These are phyloP conservation scores for Tenthredo amoena DNA, from an alignment of 2,888 invertebrate species.

Conservation along the genomic window DNA sequence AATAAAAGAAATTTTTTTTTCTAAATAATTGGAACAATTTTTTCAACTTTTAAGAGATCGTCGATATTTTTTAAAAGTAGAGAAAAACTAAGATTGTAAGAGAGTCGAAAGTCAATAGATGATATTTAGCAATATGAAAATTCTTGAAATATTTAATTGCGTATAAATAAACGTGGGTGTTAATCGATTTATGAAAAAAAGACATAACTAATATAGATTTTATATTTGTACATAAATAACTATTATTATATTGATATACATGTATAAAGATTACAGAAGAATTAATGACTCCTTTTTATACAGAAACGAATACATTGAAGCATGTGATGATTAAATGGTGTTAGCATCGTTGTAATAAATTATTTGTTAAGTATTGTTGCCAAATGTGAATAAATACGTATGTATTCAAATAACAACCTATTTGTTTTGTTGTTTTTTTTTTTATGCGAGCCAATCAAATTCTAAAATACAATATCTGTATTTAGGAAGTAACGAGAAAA, in stretches of 20 bases:
- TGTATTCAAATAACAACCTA: conserved; percentile 55
- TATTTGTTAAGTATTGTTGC: conserved; percentile 64
- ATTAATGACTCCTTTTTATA: conserved; percentile 47
- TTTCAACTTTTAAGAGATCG: no score
- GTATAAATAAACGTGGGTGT: not conserved
- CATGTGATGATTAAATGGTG: not conserved
- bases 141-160: not conserved
- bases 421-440: no score
- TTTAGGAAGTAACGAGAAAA: not conserved
- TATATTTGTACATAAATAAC: conserved; percentile 72
- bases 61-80: not conserved
- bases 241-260: conserved; percentile 39
- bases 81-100: not conserved
- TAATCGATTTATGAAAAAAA: conserved; percentile 13
- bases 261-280: conserved; percentile 29
- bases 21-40: not conserved
- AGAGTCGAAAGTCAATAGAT: not conserved
- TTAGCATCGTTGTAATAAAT: conserved; percentile 55
- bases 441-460: not conserved
- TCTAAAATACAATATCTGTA: not conserved
- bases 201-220: conserved; percentile 62
- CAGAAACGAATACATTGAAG: conserved; percentile 28
- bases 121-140: not conserved
- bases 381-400: conserved; percentile 66
- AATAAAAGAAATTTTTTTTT: not conserved